A percentile compares a stretch with the other conserved stretches of the same genome.
Conservation (phyloP, 2,888 invertebrate genomes). For the Sinhomidia bicolor region DNA sequence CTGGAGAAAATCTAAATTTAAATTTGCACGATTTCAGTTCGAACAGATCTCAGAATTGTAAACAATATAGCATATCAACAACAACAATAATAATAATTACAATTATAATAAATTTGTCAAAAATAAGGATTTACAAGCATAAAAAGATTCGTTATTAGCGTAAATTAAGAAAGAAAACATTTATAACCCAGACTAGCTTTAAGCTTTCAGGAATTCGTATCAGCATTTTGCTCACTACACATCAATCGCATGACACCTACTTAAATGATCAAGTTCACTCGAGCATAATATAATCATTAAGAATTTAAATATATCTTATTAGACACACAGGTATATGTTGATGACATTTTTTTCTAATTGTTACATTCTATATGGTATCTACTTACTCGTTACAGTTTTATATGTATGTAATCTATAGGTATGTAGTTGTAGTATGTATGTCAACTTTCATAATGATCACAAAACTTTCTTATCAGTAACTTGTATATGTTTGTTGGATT, state of each 20-base stretch:
- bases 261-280: conserved; percentile 64
- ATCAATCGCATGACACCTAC: conserved; percentile 55
- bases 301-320: conserved; percentile 59
- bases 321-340: conserved; percentile 67
- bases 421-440: conserved; percentile 57
- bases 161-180: conserved; percentile 66
- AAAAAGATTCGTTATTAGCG: conserved; percentile 42
- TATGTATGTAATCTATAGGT: conserved; percentile 52
- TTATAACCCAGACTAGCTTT: conserved; percentile 73
- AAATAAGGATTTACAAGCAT: conserved; percentile 64
- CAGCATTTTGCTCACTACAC: conserved; percentile 63
- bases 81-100: conserved; percentile 33
- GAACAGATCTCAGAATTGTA: conserved; percentile 49
- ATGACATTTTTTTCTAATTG: conserved; percentile 59
- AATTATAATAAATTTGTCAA: conserved; percentile 39
- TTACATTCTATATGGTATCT: conserved; percentile 62
- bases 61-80: conserved; percentile 1
- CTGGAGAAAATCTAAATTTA: conserved; percentile 39
- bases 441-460: conserved; percentile 72
- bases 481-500: conserved; percentile 66
- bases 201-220: conserved; percentile 74
- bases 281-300: conserved; percentile 56
- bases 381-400: conserved; percentile 30
- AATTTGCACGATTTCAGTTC: conserved; percentile 58
- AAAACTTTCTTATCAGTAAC: conserved; percentile 71